phyloP scores from a whole-genome alignment of 2,797 vertebrate genomes.

The Percopsis omiscomaycus region DNA sequence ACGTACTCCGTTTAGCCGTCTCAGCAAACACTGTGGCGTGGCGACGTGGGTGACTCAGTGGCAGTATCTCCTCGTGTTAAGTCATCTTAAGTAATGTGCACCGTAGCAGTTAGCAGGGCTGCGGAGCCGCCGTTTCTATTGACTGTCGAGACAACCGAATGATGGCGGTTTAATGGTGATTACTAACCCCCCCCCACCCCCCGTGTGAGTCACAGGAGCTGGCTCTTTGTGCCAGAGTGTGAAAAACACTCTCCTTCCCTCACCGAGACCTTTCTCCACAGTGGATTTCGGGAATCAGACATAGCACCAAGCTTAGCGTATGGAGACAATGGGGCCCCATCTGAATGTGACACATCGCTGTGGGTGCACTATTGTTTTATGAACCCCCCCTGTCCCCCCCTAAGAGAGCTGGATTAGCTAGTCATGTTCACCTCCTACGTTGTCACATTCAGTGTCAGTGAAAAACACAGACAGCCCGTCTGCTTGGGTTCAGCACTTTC shows the following conservation, averaged over 20 bases:
- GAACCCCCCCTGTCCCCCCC: conserved; percentile 28
- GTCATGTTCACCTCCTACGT: conserved; percentile 30
- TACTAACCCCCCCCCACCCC: conserved; percentile 71
- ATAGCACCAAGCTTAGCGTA: conserved; percentile 57
- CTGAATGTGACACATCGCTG: conserved; percentile 67
- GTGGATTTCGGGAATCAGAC: conserved; percentile 68
- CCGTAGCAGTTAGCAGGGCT: conserved; percentile 18
- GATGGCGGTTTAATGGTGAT: conserved; percentile 66
- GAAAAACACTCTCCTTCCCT: conserved; percentile 60
- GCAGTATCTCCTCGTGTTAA: conserved; percentile 47
- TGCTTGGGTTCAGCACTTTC: conserved; percentile 4
- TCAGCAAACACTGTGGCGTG: conserved; percentile 43
- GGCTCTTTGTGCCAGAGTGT: conserved; percentile 58
- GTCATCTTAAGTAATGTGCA: conserved; percentile 44
- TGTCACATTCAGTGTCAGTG: conserved; percentile 4
- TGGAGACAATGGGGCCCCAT: conserved; percentile 53
- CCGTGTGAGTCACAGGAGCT: conserved; percentile 60
- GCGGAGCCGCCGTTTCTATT: conserved; percentile 40
- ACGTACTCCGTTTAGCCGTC: conserved; percentile 48
- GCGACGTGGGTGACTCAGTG: conserved; percentile 53
- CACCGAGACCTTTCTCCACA: conserved; percentile 11
- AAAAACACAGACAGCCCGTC: conserved; percentile 5
- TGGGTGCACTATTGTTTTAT: conserved; percentile 60
- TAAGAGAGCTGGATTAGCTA: conserved; percentile 32
- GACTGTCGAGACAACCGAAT: conserved; percentile 65